Conservation (phyloP, 2,797 vertebrate genomes). For the Eremophila alpestris region DNA sequence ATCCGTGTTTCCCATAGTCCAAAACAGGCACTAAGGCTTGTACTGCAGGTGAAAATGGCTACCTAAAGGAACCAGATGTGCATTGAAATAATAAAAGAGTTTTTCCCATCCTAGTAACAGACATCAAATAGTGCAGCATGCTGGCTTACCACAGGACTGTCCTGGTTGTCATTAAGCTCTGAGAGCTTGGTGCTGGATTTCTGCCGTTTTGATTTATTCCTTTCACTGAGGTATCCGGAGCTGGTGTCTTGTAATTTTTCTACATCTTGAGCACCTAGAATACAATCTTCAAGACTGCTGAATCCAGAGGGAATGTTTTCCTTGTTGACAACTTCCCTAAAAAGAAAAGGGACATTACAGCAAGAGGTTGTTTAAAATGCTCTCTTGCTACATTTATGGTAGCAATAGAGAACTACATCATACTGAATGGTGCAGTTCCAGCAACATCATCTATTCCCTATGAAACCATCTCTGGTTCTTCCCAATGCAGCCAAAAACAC, state of each 20-base stretch:
- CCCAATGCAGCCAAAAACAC: not conserved
- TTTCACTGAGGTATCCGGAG: constrained; percentile 67
- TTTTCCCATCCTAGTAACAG: not conserved
- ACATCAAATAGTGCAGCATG: not conserved
- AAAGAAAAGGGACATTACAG: constrained; percentile 6
- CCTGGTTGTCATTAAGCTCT: constrained; percentile 82
- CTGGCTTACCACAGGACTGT: constrained; percentile 82
- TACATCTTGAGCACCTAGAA: constrained; percentile 71
- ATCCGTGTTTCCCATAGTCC: not conserved
- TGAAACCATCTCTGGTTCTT: constrained; percentile 7
- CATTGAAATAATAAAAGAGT: not conserved
- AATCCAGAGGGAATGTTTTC: constrained; percentile 88
- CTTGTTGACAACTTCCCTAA: constrained; percentile 85
- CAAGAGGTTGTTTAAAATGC: not conserved
- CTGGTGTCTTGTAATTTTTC: constrained; percentile 76
- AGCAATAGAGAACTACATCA: not conserved
- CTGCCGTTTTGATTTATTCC: constrained; percentile 81
- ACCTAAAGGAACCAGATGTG: not conserved
- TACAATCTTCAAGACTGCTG: constrained; percentile 72
- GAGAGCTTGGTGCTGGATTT: constrained; percentile 83
- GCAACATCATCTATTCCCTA: not conserved
- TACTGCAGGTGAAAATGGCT: not conserved
- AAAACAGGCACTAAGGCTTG: not conserved
- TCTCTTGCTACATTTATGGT: not conserved
- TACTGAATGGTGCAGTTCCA: not conserved